A percentile compares a stretch with the other conserved stretches of the same genome.
These are phyloP conservation scores for Tipula vernalis DNA, from an alignment of 2,888 invertebrate genomes.

Conservation along the genomic window DNA sequence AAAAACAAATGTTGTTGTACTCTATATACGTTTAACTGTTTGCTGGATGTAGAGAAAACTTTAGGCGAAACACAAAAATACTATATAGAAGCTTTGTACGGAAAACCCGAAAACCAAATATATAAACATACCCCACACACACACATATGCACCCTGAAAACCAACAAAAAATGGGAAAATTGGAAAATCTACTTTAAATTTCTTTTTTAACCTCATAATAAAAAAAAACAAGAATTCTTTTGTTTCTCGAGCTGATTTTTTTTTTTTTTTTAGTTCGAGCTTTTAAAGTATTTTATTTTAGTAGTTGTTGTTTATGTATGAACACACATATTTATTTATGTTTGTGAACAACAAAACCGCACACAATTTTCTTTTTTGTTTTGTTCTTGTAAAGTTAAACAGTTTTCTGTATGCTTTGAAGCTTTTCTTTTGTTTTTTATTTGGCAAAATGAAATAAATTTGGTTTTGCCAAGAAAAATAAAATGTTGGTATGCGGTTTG, in stretches of 20 bases:
- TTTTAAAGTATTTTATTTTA: not conserved
- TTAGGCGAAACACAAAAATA: not conserved
- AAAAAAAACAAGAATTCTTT: not conserved
- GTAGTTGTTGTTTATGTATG: not conserved
- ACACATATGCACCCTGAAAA: not conserved
- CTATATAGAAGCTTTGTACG: not conserved
- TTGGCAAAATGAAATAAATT: not conserved
- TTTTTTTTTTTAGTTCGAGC: not conserved
- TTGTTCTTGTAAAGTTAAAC: not conserved
- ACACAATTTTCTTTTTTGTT: not conserved
- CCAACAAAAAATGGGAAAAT: not conserved
- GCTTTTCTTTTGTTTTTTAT: not conserved
- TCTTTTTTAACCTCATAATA: not conserved
- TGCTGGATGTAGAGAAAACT: not conserved
- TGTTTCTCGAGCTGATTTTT: not conserved
- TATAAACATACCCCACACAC: not conserved
- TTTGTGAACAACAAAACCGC: not conserved
- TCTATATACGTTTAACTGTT: not conserved
- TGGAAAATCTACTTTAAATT: not conserved
- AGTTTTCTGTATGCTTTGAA: not conserved
- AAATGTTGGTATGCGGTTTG: not conserved
- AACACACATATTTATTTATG: not conserved
- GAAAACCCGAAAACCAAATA: not conserved
- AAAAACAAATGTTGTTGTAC: not conserved
- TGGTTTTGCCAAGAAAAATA: not conserved